Conservation (phyloP, 2,888 invertebrate species). For the Agonopterix arenella region DNA sequence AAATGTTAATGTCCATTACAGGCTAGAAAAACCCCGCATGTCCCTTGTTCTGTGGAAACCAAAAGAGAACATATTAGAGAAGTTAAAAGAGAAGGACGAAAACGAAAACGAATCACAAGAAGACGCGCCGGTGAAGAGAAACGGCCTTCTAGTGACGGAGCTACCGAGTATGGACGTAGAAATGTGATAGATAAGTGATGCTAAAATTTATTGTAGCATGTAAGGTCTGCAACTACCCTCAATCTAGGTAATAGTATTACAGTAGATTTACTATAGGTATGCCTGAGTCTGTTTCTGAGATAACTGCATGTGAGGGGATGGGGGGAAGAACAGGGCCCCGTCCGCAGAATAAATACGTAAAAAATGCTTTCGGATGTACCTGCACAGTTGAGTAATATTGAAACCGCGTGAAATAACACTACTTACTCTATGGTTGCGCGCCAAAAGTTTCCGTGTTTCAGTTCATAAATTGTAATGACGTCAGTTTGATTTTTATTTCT, state of each 20-base stretch:
- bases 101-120: constrained; percentile 23
- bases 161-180: constrained; percentile 51
- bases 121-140: constrained; percentile 34
- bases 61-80: constrained; percentile 64
- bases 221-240: neutral
- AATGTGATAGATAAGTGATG: constrained; percentile 40
- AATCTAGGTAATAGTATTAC: neutral
- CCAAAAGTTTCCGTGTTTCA: too few species aligned
- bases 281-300: too few species aligned
- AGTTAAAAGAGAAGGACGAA: constrained; percentile 44
- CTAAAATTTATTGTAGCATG: neutral
- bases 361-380: too few species aligned
- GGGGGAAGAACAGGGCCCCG: too few species aligned
- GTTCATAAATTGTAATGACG: too few species aligned
- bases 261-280: too few species aligned
- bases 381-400: too few species aligned
- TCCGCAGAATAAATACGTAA: too few species aligned
- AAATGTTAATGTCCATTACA: constrained; percentile 27
- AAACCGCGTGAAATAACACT: too few species aligned
- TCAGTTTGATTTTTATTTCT: too few species aligned
- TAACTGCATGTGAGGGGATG: too few species aligned
- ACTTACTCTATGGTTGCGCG: too few species aligned
- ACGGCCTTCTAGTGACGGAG: constrained; percentile 48
- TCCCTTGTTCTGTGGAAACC: constrained; percentile 90
- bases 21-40: constrained; percentile 84